A percentile compares a stretch with the other conserved stretches of the same genome.
These are phyloP conservation scores for Lithophane socia DNA, from an alignment of 2,888 invertebrate genomes.

Conservation along the genomic window DNA sequence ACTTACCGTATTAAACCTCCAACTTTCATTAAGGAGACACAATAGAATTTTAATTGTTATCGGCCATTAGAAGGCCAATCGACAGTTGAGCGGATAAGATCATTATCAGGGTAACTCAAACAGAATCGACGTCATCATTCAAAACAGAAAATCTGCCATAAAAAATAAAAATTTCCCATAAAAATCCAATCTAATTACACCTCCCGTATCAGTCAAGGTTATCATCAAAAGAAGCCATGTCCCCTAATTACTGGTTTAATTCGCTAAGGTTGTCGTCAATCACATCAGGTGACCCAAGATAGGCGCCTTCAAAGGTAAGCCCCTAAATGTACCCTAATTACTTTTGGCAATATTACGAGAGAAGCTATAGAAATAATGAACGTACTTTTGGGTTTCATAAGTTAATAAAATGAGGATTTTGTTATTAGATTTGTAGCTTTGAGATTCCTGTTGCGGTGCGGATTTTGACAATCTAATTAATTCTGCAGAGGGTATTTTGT, in stretches of 20 bases:
- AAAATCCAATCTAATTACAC: slow-evolving; percentile 45
- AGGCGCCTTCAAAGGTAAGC: slow-evolving; percentile 70
- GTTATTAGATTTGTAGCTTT: slow-evolving; percentile 25
- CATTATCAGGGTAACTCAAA: too few relatives aligned
- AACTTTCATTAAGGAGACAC: too few relatives aligned
- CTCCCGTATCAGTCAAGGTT: slow-evolving; percentile 38
- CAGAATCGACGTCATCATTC: too few relatives aligned
- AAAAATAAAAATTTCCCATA: slow-evolving; percentile 2
- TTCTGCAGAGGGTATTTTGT: neutral
- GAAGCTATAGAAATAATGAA: slow-evolving; percentile 48
- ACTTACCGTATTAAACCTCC: too few relatives aligned
- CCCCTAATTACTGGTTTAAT: slow-evolving; percentile 69
- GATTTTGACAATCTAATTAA: slow-evolving; percentile 3
- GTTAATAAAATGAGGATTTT: slow-evolving; percentile 34
- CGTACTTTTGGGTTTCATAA: slow-evolving; percentile 38
- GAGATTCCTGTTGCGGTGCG: neutral
- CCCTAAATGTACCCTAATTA: slow-evolving; percentile 70
- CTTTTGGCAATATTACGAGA: slow-evolving; percentile 61
- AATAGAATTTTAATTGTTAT: too few relatives aligned
- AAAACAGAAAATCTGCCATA: too few relatives aligned
- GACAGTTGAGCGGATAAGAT: too few relatives aligned
- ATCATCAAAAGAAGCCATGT: slow-evolving; percentile 42
- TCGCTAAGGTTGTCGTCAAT: slow-evolving; percentile 70
- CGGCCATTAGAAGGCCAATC: too few relatives aligned
- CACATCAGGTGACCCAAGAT: slow-evolving; percentile 69